phyloP scores from a whole-genome alignment of 2,113 vertebrate species.

The Greenwoodochromis staneri region DNA sequence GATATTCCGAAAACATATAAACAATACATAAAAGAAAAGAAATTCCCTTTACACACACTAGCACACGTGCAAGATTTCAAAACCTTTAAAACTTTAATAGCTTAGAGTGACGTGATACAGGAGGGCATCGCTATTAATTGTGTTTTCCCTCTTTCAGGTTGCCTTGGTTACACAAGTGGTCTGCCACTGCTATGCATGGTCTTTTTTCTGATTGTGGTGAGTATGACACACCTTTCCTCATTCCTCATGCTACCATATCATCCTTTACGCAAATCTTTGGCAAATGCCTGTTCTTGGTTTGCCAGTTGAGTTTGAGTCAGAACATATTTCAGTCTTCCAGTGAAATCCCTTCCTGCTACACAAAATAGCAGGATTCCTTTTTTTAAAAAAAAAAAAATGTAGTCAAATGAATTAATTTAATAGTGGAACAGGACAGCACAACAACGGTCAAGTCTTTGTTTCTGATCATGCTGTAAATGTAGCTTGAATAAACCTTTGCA shows the following conservation, averaged over 20 bases:
- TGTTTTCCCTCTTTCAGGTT: conserved; percentile 70
- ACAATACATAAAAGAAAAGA: too few species aligned
- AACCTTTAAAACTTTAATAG: not conserved
- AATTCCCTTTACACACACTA: too few species aligned
- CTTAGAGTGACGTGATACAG: not conserved
- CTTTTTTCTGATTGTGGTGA: conserved; percentile 96
- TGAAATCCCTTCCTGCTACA: not conserved
- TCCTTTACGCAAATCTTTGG: not conserved
- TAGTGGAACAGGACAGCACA: not conserved
- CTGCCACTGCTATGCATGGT: conserved; percentile 96
- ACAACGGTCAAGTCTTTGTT: not conserved
- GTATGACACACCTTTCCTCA: conserved; percentile 38
- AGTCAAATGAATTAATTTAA: not conserved
- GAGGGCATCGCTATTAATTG: not conserved
- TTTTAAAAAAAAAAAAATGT: not conserved
- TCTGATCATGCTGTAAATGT: not conserved
- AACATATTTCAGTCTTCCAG: not conserved
- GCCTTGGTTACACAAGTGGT: conserved; percentile 96
- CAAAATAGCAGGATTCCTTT: not conserved
- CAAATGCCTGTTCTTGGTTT: not conserved
- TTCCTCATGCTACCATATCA: not conserved
- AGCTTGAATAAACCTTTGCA: not conserved
- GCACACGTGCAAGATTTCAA: not conserved
- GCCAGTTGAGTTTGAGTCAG: not conserved
- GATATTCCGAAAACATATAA: too few species aligned